phyloP scores from a whole-genome alignment of 30 jellyfish, hydroid and myxozoan species.

The Hydra vulgaris region DNA sequence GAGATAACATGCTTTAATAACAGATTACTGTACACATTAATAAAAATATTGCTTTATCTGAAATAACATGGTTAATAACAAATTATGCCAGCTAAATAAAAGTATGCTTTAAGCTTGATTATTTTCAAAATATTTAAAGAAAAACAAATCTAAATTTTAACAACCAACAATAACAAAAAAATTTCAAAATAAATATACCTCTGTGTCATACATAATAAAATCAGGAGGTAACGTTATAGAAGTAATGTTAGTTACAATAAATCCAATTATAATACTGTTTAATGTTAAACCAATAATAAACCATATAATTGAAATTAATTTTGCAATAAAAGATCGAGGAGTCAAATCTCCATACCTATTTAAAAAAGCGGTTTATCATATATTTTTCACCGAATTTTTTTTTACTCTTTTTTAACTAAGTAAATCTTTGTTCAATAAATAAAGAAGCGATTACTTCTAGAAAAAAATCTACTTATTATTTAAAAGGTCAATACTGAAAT shows the following conservation, averaged over 20 bases:
- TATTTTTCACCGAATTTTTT: neutral
- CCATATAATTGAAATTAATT: slow-evolving; percentile 12
- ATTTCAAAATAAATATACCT: slow-evolving; percentile 2
- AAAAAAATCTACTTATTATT: too few species aligned
- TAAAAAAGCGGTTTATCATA: neutral
- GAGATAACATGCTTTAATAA: too few species aligned
- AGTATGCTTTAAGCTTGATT: neutral
- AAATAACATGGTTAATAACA: too few species aligned
- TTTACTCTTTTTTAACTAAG: neutral
- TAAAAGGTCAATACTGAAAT: too few species aligned
- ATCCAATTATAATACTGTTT: slow-evolving; percentile 26
- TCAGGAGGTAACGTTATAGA: neutral
- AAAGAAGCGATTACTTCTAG: too few species aligned
- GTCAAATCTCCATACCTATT: slow-evolving; percentile 10
- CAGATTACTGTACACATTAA: too few species aligned
- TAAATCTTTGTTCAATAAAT: neutral
- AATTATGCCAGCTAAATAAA: neutral
- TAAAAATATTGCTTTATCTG: too few species aligned
- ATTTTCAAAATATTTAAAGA: neutral
- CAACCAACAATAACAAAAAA: neutral
- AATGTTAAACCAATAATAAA: slow-evolving; percentile 9
- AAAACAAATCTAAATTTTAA: neutral
- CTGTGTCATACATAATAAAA: slow-evolving; percentile 8
- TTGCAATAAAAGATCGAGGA: slow-evolving; percentile 19
- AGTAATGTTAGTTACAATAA: slow-evolving; percentile 11